Base-by-base conservation (phyloP, 2,113 vertebrate species). In the Antechinus stuartii region DNA sequence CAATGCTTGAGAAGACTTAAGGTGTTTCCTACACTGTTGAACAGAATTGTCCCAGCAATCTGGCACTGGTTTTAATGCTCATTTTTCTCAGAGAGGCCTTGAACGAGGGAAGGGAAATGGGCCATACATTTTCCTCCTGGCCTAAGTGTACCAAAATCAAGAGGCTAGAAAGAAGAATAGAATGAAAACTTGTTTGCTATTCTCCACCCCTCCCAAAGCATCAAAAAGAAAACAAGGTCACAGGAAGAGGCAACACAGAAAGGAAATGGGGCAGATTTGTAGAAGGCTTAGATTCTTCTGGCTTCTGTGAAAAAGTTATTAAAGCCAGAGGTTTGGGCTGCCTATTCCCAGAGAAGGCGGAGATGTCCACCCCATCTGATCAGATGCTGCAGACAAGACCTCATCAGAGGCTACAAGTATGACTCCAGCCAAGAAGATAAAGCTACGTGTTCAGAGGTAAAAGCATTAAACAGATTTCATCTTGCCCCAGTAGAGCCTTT, bases 161-260 rank as follows among this genome's bases (percentile, higher is more conserved):
- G 42, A 90, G 25, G 91, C 54, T 94, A 90, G 30, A 96, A 49
- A 94, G 42, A 52, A 94, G 49, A 46, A 68, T 76, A 95, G 30
- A 94, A 56, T 94, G 54, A 92, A 93, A 35, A 22, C 1, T 23
- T 95, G 92, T 76, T 94, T 94, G 27, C 93, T 95, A 54, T n/a
- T 92, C 84, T 96, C 53, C 89, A 96, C 57, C 89, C 47, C 61
- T 89, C 92, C 93, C 91, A 95, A 94, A 96, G 94, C 91, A 97
- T 93, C 95, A 95, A 96, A 96, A 96, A 90, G 96, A 95, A 97
- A 98, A 94, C 57, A 55, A 94, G 97, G 95, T 96, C 97, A 97
- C 95, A 95, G 96, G 96, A 96, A 97, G 94, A 96, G 76, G 57
- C 95, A 94, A 90, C 91, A 54, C 94, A 94, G 94, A 96, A 97